Percentiles rank a stretch among this genome's conserved stretches.
phyloP scores from a whole-genome alignment of 2,888 invertebrate species.

The Ditylenchus weischeri region DNA sequence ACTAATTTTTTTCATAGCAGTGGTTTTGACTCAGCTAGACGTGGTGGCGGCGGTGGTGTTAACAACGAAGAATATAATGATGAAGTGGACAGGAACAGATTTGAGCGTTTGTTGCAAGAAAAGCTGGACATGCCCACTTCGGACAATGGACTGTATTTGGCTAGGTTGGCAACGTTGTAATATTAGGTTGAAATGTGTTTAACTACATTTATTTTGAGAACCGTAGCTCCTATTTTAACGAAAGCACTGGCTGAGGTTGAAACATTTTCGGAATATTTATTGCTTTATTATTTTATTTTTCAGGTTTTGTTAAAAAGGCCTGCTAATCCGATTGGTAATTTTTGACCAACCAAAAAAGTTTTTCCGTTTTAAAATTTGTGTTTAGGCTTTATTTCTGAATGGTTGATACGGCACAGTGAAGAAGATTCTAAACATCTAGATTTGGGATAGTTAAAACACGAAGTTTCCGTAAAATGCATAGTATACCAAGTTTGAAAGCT shows the following conservation, averaged over 20 bases:
- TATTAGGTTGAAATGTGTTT: too few relatives aligned
- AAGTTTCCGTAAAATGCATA: too few relatives aligned
- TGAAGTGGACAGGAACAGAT: constrained; percentile 43
- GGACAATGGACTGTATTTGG: constrained; percentile 60
- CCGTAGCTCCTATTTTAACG: constrained; percentile 60
- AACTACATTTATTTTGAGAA: constrained; percentile 31
- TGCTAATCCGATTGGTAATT: constrained; percentile 59
- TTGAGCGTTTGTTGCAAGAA: constrained; percentile 50
- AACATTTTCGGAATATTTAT: neutral
- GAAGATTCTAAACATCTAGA: constrained; percentile 31
- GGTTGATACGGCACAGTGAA: constrained; percentile 59
- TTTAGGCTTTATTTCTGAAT: constrained; percentile 59
- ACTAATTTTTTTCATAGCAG: neutral
- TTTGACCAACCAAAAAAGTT: constrained; percentile 1
- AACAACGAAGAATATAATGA: constrained; percentile 32
- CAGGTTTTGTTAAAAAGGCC: constrained; percentile 60
- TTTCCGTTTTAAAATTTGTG: neutral
- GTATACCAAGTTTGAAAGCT: too few relatives aligned
- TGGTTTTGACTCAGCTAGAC: constrained; percentile 21
- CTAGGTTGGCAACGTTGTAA: constrained; percentile 28
- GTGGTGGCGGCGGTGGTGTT: neutral
- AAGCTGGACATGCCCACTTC: constrained; percentile 57
- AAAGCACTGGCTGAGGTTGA: constrained; percentile 60
- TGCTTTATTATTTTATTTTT: neutral
- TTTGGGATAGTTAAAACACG: too few relatives aligned